phyloP scores from a whole-genome alignment of 2,113 vertebrate genomes.

The Tragelaphus strepsiceros region DNA sequence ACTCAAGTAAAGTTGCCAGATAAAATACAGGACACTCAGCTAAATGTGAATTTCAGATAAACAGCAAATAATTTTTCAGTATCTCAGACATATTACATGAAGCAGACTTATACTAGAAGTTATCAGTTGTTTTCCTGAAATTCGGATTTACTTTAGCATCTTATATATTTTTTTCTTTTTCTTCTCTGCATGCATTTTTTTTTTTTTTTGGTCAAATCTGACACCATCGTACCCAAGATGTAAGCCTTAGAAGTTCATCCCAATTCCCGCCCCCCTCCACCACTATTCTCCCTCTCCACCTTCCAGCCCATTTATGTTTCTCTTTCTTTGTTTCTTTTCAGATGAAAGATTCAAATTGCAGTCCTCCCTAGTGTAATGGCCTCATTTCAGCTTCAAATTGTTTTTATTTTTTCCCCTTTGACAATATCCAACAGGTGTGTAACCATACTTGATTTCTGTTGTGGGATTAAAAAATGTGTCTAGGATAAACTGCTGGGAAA shows the following conservation, averaged over 20 bases:
- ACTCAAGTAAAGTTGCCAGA: constrained; percentile 7
- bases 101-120: background rate
- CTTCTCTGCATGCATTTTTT: background rate
- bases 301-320: background rate
- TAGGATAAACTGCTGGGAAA: constrained; percentile 1
- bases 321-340: background rate
- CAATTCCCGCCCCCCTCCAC: background rate
- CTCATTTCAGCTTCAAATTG: background rate
- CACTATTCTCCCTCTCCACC: too few relatives aligned
- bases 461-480: background rate
- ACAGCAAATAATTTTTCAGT: background rate
- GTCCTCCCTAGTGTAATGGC: background rate
- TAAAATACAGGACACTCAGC: background rate
- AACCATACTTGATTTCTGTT: background rate
- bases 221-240: background rate
- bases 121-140: background rate
- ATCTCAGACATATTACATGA: background rate
- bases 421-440: background rate
- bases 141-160: background rate
- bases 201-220: background rate
- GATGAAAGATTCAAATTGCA: background rate
- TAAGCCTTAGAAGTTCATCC: background rate
- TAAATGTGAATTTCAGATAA: constrained; percentile 30
- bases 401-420: background rate
- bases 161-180: background rate